phyloP scores from a whole-genome alignment of 2,113 vertebrate species.

The Megaceryle torquata region DNA sequence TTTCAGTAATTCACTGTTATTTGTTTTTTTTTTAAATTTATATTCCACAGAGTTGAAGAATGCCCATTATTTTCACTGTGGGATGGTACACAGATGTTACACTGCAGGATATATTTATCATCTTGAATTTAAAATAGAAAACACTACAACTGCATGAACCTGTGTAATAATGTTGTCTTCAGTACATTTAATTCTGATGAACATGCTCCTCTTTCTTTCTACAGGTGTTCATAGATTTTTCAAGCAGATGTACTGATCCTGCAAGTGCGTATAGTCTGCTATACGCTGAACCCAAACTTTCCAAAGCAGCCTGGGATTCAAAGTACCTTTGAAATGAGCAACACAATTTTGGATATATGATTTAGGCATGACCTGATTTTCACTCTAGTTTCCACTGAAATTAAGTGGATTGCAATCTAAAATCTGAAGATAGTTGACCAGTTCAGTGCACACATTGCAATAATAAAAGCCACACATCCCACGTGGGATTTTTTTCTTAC shows the following conservation, averaged over 20 bases:
- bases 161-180: not conserved
- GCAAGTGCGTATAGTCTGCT: not conserved
- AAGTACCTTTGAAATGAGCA: not conserved
- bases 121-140: not conserved
- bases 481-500: not conserved
- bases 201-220: not conserved
- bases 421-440: not conserved
- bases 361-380: not conserved
- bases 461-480: not conserved
- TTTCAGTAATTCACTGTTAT: not conserved
- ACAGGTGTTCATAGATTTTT: not conserved
- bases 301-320: not conserved
- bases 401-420: not conserved
- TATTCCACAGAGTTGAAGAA: not conserved
- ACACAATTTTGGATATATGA: not conserved
- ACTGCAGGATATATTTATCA: not conserved
- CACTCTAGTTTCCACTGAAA: not conserved
- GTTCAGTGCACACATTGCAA: not conserved
- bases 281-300: not conserved
- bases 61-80: not conserved
- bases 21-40: not conserved
- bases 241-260: not conserved
- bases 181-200: not conserved
- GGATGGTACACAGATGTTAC: not conserved
- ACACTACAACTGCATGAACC: not conserved